These are phyloP conservation scores for Ormyrus rosae DNA, from an alignment of 2,888 invertebrate species.

Conservation along the genomic window DNA sequence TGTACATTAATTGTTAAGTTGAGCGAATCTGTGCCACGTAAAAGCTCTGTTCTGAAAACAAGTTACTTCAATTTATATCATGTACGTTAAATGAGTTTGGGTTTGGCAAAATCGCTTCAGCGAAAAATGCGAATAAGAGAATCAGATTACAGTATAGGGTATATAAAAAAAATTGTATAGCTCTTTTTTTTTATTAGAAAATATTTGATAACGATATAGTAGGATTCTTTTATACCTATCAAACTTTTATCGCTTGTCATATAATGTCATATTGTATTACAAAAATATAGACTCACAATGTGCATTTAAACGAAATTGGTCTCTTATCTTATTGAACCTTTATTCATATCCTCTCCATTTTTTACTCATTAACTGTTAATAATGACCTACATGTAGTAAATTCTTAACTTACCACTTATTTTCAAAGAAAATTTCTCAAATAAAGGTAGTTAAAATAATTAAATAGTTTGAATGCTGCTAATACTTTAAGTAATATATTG, in stretches of 20 bases:
- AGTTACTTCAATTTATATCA: constrained; percentile 27
- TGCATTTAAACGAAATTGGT: constrained; percentile 51
- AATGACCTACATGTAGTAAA: constrained; percentile 2
- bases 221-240: constrained; percentile 54
- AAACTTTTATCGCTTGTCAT: constrained; percentile 51
- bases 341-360: background rate
- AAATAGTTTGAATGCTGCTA: no score
- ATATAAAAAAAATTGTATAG: constrained; percentile 23
- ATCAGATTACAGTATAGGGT: constrained; percentile 20
- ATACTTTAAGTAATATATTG: no score
- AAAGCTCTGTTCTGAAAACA: constrained; percentile 40
- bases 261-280: constrained; percentile 52
- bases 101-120: constrained; percentile 27
- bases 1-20: constrained; percentile 63
- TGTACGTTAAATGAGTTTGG: constrained; percentile 33
- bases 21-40: constrained; percentile 64
- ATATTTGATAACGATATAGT: constrained; percentile 50
- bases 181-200: constrained; percentile 37
- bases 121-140: constrained; percentile 25
- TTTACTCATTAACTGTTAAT: constrained; percentile 3
- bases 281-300: constrained; percentile 54
- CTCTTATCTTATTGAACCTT: constrained; percentile 40
- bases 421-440: no score
- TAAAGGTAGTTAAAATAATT: no score
- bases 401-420: no score